Percentiles rank a stretch among this genome's conserved stretches.
Evolutionary conservation across 2,113 vertebrate species (phyloP).

Genomic region (Excalfactoria chinensis): DNA sequence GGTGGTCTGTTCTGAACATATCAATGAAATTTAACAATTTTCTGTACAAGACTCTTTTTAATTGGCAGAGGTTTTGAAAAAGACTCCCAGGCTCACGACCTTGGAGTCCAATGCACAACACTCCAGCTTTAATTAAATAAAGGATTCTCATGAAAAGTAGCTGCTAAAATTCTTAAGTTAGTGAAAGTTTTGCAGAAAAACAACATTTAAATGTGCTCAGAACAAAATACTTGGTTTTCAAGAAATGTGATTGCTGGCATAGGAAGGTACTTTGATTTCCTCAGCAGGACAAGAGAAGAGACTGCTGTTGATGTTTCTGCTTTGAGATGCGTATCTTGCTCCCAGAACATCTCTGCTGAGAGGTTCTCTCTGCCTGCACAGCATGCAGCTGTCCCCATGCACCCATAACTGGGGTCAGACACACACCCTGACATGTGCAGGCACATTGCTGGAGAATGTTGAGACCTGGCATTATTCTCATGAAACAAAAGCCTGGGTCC

Average conservation of each 20-base stretch:
- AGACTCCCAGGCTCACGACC: neutral
- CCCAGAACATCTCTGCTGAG: neutral
- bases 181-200: neutral
- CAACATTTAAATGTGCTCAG: no score
- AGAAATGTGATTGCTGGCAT: neutral
- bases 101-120: neutral
- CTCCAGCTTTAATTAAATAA: neutral
- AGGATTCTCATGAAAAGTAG: neutral
- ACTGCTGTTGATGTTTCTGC: neutral
- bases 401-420: neutral
- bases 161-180: no score
- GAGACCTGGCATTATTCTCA: neutral
- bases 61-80: neutral
- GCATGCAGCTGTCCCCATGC: neutral
- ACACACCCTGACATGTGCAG: accelerated
- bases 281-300: neutral
- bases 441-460: accelerated
- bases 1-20: neutral
- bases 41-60: neutral
- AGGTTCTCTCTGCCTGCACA: neutral
- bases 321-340: neutral
- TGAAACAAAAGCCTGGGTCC: neutral
- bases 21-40: neutral
- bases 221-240: neutral
- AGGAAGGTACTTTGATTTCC: neutral